These are phyloP conservation scores for Anguilla obscura DNA, from an alignment of 2,797 vertebrate genomes.

Conservation along the genomic window DNA sequence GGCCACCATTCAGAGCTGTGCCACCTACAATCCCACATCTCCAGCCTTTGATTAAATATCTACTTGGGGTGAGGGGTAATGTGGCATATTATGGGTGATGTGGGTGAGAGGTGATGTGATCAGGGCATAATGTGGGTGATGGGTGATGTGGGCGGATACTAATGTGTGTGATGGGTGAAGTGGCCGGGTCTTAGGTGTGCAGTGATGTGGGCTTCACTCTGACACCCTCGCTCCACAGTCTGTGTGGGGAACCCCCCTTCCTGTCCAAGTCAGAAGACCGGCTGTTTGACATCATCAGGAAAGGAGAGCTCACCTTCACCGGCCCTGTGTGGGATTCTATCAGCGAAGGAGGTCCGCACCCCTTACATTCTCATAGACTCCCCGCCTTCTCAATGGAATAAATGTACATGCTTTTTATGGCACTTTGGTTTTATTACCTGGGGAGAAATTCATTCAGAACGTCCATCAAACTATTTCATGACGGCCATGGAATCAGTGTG, in stretches of 20 bases:
- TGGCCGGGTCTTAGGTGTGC: no score
- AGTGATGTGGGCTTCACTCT: constrained; percentile 2
- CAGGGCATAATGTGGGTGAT: neutral
- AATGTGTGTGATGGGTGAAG: neutral
- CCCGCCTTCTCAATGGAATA: neutral
- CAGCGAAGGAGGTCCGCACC: constrained; percentile 70
- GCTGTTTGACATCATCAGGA: constrained; percentile 77
- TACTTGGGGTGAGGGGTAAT: neutral
- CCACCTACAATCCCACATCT: neutral
- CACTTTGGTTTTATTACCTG: neutral
- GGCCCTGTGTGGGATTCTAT: constrained; percentile 68
- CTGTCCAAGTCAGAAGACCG: constrained; percentile 71
- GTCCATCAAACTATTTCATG: neutral
- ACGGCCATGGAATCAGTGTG: neutral
- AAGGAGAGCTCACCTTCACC: constrained; percentile 70
- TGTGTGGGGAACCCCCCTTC: constrained; percentile 81
- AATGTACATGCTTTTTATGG: neutral
- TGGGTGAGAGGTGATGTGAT: neutral
- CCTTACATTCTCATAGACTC: neutral
- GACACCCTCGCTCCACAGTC: constrained; percentile 56
- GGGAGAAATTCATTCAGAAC: neutral
- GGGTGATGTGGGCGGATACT: neutral
- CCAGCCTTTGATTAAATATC: neutral
- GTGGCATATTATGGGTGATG: neutral
- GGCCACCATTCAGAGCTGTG: neutral